Percentiles rank a stretch among this genome's conserved stretches.
These are phyloP conservation scores for Rafetus swinhoei DNA, from an alignment of 2,113 vertebrate genomes.

Conservation along the genomic window DNA sequence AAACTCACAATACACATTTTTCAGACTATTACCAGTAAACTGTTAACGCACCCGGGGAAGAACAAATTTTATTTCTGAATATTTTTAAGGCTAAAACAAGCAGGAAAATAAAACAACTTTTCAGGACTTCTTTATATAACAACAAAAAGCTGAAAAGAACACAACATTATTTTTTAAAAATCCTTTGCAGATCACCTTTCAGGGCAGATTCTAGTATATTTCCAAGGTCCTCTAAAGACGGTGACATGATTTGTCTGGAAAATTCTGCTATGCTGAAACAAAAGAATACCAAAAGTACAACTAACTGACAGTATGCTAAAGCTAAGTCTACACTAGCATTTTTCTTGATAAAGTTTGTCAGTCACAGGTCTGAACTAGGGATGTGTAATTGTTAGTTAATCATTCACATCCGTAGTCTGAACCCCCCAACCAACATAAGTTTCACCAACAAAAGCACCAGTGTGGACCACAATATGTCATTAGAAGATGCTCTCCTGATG, in stretches of 20 bases:
- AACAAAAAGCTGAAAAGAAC: neutral
- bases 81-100: neutral
- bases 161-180: neutral
- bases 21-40: neutral
- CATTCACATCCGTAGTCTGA: no score
- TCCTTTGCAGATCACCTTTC: neutral
- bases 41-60: neutral
- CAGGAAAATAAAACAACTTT: neutral
- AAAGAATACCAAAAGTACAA: neutral
- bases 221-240: neutral
- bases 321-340: no score
- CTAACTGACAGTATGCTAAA: neutral
- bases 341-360: no score
- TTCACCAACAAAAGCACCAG: no score
- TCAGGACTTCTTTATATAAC: neutral
- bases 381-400: no score
- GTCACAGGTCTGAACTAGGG: no score
- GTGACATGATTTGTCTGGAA: neutral
- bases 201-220: neutral
- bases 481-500: no score
- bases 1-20: neutral
- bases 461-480: no score
- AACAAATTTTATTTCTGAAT: neutral
- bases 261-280: neutral
- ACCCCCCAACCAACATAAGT: no score